Evolutionary conservation across 2,797 vertebrate genomes (phyloP).

Genomic region (Threskiornis aethiopicus): DNA sequence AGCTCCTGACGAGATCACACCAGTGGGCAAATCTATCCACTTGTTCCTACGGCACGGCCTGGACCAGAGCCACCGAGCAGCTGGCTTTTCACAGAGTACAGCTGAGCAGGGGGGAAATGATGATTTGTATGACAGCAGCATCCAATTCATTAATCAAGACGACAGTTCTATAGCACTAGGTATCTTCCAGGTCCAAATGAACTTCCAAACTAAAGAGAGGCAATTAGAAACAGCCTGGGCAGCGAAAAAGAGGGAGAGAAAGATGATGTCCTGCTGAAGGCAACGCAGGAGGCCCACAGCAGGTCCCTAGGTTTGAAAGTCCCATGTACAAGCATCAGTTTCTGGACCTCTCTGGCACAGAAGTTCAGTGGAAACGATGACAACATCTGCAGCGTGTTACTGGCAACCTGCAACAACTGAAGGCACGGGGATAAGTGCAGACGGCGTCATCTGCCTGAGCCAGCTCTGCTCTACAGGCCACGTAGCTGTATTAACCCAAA

Average conservation of each 20-base stretch:
- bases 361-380: accelerated
- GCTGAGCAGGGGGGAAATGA: neutral
- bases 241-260: neutral
- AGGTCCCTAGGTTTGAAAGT: neutral
- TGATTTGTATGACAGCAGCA: neutral
- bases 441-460: neutral
- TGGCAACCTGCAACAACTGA: neutral
- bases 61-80: neutral
- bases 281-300: neutral
- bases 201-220: neutral
- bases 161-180: neutral
- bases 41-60: neutral
- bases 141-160: neutral
- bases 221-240: neutral
- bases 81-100: neutral
- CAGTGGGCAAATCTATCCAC: neutral
- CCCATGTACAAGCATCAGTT: neutral
- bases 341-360: neutral
- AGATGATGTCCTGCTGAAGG: neutral
- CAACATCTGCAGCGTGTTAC: neutral
- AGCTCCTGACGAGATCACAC: neutral
- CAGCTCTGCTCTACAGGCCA: neutral
- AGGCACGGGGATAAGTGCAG: neutral
- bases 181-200: neutral
- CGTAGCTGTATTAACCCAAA: accelerated